A percentile compares a stretch with the other conserved stretches of the same genome.
phyloP scores from a whole-genome alignment of 2,888 invertebrate genomes.

The Alloplasta piceator region DNA sequence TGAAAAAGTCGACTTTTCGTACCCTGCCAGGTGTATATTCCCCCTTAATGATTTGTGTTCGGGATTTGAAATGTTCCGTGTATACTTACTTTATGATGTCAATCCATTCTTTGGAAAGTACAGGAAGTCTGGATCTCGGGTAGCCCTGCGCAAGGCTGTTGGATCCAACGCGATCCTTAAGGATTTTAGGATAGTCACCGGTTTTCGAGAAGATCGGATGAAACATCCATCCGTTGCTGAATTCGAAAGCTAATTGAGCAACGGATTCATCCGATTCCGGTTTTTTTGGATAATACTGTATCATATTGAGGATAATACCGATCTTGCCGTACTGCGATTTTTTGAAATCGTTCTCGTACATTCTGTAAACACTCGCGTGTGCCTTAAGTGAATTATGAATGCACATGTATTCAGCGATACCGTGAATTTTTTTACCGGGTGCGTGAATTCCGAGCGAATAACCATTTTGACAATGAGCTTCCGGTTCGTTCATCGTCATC shows the following conservation, averaged over 20 bases:
- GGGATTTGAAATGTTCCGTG: not conserved
- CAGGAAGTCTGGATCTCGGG: constrained; percentile 83
- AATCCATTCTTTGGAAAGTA: constrained; percentile 85
- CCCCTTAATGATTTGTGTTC: too few relatives aligned
- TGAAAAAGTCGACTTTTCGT: too few relatives aligned
- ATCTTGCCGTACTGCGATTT: constrained; percentile 84
- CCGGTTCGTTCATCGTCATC: constrained; percentile 92
- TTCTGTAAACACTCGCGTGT: constrained; percentile 88
- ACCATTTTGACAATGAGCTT: constrained; percentile 84
- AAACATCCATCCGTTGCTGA: constrained; percentile 83
- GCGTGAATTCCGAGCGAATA: constrained; percentile 79
- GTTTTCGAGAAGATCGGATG: constrained; percentile 83
- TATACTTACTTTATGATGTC: constrained; percentile 72
- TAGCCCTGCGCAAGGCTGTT: constrained; percentile 83
- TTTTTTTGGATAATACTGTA: constrained; percentile 64
- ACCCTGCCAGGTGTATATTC: too few relatives aligned
- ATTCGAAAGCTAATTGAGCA: constrained; percentile 75
- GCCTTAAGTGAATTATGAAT: constrained; percentile 90
- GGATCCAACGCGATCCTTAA: constrained; percentile 82
- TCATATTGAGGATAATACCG: constrained; percentile 66
- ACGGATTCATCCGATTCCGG: constrained; percentile 60
- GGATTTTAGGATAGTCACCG: constrained; percentile 84
- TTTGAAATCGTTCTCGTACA: constrained; percentile 87
- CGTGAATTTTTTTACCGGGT: constrained; percentile 79
- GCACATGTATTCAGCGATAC: constrained; percentile 88